Percentiles rank a stretch among this genome's conserved stretches.
These are phyloP conservation scores for Nipponacmea schrenckii DNA, from an alignment of 2,888 invertebrate species.

Conservation along the genomic window DNA sequence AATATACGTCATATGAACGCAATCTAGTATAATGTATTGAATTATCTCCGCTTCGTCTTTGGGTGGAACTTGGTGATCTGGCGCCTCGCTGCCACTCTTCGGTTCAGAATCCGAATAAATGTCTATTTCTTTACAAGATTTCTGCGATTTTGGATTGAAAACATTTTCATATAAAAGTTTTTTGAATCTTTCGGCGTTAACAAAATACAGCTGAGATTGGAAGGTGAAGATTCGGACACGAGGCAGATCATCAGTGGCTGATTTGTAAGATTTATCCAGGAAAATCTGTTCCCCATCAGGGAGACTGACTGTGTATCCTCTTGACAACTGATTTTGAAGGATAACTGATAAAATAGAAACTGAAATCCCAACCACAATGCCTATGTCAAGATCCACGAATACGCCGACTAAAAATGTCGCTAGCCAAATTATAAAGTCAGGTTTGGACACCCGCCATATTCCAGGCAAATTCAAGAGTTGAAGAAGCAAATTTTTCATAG, in stretches of 20 bases:
- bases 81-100: neutral
- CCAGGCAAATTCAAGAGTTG: slow-evolving; percentile 77
- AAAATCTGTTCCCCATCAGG: slow-evolving; percentile 28
- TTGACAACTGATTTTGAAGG: slow-evolving; percentile 38
- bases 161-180: slow-evolving; percentile 22
- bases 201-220: slow-evolving; percentile 20
- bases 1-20: slow-evolving; percentile 54
- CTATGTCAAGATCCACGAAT: slow-evolving; percentile 52
- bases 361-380: slow-evolving; percentile 51
- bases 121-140: neutral
- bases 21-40: slow-evolving; percentile 51
- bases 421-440: slow-evolving; percentile 75
- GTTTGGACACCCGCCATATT: slow-evolving; percentile 80
- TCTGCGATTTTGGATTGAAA: slow-evolving; percentile 9
- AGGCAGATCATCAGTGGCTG: slow-evolving; percentile 17
- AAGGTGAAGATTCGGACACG: slow-evolving; percentile 32
- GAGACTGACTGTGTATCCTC: slow-evolving; percentile 31
- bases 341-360: slow-evolving; percentile 43
- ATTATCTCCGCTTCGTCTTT: slow-evolving; percentile 13
- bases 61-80: slow-evolving; percentile 3
- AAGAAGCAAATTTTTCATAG: slow-evolving; percentile 69
- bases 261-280: slow-evolving; percentile 11
- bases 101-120: neutral
- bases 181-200: slow-evolving; percentile 29
- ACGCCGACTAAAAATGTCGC: slow-evolving; percentile 45